Percentiles rank a stretch among this genome's conserved stretches.
phyloP scores from a whole-genome alignment of 2,113 vertebrate genomes.

The Ceratotherium simum region DNA sequence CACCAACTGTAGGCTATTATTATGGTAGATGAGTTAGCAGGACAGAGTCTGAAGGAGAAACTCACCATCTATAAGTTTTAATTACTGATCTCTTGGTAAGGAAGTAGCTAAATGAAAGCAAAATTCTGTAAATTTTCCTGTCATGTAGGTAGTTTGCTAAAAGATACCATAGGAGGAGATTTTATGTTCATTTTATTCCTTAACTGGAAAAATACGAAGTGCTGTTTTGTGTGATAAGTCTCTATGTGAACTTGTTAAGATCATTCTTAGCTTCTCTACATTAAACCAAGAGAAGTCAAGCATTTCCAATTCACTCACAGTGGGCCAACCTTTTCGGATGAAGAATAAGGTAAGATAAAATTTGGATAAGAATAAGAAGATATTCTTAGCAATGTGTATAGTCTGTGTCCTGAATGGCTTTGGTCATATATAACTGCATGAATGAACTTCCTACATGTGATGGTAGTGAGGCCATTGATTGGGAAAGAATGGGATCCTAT shows the following conservation, averaged over 20 bases:
- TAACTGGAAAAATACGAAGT: neutral
- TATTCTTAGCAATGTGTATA: neutral
- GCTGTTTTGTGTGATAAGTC: neutral
- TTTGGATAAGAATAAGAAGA: no score
- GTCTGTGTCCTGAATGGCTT: neutral
- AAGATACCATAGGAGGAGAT: neutral
- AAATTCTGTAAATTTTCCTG: neutral
- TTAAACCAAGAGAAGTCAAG: no score
- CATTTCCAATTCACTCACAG: no score
- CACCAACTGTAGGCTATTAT: neutral
- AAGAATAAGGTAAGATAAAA: no score
- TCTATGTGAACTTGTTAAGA: neutral
- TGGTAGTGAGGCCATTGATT: neutral
- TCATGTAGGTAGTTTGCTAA: neutral
- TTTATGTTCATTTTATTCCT: constrained; percentile 6
- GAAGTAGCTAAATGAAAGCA: neutral
- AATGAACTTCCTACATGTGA: neutral
- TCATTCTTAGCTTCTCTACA: no score
- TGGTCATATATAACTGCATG: neutral
- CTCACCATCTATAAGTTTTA: neutral
- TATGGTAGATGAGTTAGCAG: neutral
- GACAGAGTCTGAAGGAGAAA: neutral
- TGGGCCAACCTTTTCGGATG: no score
- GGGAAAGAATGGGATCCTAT: neutral
- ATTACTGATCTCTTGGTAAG: neutral